phyloP scores from a whole-genome alignment of 1,140 invertebrate genomes.

The Euura saliciscinereae region DNA sequence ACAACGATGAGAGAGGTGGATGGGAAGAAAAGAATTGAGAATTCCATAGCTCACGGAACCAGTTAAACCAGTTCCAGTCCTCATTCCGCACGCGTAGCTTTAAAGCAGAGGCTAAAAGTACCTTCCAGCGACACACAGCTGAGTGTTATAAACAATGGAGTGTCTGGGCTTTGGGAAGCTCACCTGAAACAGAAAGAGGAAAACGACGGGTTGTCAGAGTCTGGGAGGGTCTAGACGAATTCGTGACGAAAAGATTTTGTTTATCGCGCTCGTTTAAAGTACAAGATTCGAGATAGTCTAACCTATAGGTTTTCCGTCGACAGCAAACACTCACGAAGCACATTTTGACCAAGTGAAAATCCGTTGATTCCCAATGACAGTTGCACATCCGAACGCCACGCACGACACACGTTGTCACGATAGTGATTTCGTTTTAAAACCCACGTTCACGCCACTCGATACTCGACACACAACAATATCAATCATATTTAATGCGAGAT shows the following conservation, averaged over 20 bases:
- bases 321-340: neutral
- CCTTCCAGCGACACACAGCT: neutral
- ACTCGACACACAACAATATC: neutral
- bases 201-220: neutral
- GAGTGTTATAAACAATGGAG: neutral
- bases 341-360: neutral
- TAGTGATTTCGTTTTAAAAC: neutral
- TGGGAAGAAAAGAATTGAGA: neutral
- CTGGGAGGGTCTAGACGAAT: no score
- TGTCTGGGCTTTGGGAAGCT: neutral
- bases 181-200: neutral
- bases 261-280: no score
- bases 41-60: neutral
- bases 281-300: neutral
- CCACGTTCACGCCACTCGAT: neutral
- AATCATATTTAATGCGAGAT: constrained; percentile 4
- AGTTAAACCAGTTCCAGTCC: neutral
- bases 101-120: neutral
- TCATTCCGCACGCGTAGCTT: neutral
- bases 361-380: neutral
- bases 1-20: no score
- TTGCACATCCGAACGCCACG: neutral
- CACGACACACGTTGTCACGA: neutral
- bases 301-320: neutral
- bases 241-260: no score